These are phyloP conservation scores for Aphrophora alni DNA, from an alignment of 2,888 invertebrate species.

Conservation along the genomic window DNA sequence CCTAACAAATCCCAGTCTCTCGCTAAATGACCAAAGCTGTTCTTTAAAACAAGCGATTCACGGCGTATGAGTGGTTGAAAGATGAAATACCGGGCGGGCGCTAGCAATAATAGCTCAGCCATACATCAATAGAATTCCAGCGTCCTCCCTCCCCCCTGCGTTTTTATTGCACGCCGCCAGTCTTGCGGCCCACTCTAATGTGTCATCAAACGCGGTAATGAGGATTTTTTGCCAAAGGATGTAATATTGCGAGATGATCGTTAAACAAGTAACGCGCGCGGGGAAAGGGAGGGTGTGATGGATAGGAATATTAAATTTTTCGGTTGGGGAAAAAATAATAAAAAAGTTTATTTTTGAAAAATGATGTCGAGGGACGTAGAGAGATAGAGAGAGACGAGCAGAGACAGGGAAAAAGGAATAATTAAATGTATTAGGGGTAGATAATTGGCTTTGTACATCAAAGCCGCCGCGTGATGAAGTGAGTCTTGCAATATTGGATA, in stretches of 20 bases:
- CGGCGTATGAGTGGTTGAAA: not conserved
- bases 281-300: not conserved
- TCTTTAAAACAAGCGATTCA: not conserved
- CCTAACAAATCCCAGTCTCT: not conserved
- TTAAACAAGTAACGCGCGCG: not conserved
- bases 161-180: not conserved
- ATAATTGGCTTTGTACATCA: not conserved
- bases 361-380: not conserved
- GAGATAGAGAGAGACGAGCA: too few relatives aligned
- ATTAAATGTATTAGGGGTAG: not conserved
- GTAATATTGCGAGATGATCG: not conserved
- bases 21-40: not conserved
- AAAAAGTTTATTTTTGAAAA: slow-evolving; percentile 7
- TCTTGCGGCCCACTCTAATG: slow-evolving; percentile 9
- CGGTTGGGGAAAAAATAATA: slow-evolving; percentile 4
- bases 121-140: not conserved
- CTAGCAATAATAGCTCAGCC: not conserved
- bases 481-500: not conserved
- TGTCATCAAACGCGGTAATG: slow-evolving; percentile 5
- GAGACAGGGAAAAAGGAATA: slow-evolving; percentile 2
- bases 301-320: slow-evolving; percentile 9
- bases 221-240: not conserved
- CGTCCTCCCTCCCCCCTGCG: not conserved
- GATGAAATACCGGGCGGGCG: slow-evolving; percentile 1
- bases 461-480: not conserved